Evolutionary conservation across 2,888 invertebrate genomes (phyloP), one percentile per base, ranked within the genome.

Genomic region (Himalopsyche tibetana): DNA sequence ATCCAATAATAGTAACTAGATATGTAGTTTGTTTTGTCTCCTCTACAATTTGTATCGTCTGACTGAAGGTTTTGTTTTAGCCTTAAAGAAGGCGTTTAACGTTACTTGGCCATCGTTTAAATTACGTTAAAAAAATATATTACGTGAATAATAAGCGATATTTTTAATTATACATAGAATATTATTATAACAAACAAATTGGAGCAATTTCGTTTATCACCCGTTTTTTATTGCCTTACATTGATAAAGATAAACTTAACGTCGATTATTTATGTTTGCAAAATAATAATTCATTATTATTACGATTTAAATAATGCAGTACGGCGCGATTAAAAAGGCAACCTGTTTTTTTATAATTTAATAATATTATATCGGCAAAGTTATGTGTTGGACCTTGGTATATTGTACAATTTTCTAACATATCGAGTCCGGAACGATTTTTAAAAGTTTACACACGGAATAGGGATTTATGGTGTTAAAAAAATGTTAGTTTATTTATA

Each of bases 221-320:
- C 40, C 83, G 15, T 83, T 85, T 51, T 85, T 85, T 85, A 85
- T 82, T 83, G 80, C 80, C 28, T 19, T 51, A 45, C 74, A 69
- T 83, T 79, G 85, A 85, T 85, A 85, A 85, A 74, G 38, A 82
- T 38, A 82, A 82, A 51, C 51, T 51, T 15, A 51, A 82, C 79
- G 55, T 82, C 82, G 82, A 80, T 40, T 38, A 74, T 74, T 74
- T 12, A 36, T 74, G 74, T 74, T 74, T 74, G 74, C 74, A 36
- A 74, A 15, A 74, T 74, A 74, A 74, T 38, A 36, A 74, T 51
- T 51, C 8, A 51, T 74, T 74, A 15, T 74, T 38, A 74, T 74
- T 74, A 36, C 74, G 74, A 74, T 74, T 74, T 74, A 74, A 74
- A 74, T 74, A 74, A 74, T 74, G 74, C 36, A 74, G 4, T 74